Percentiles rank a stretch among this genome's conserved stretches.
Evolutionary conservation across 2,888 invertebrate species (phyloP).

Genomic region (Drosophila siamana): DNA sequence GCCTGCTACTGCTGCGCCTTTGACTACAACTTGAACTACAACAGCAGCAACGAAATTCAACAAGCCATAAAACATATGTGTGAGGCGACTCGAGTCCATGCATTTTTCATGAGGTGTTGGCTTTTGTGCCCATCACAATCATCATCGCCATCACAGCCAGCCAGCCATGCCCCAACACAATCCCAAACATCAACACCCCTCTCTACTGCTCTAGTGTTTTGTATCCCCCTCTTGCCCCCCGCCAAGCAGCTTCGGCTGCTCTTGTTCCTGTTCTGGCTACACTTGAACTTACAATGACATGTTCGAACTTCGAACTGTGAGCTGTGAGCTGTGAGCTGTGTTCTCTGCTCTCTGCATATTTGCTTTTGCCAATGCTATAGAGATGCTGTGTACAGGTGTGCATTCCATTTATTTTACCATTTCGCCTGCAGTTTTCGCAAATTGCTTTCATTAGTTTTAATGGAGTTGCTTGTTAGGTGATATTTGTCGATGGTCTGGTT

Average conservation of each 20-base stretch:
- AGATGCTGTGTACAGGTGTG: conserved; percentile 32
- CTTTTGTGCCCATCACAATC: conserved; percentile 81
- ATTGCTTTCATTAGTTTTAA: conserved; percentile 78
- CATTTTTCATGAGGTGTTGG: conserved; percentile 84
- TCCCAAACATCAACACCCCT: conserved; percentile 25
- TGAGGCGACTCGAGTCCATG: conserved; percentile 77
- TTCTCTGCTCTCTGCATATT: conserved; percentile 57
- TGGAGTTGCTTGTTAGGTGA: conserved; percentile 46
- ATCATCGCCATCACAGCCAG: conserved; percentile 38
- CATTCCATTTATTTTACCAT: conserved; percentile 44
- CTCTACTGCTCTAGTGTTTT: too few species aligned
- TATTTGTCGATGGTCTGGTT: conserved; percentile 38
- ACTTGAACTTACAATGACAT: conserved; percentile 80
- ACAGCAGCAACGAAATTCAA: conserved; percentile 78
- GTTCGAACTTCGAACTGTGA: conserved; percentile 64
- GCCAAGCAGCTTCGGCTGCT: neutral
- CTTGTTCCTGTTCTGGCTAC: conserved; percentile 52
- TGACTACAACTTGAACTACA: conserved; percentile 77
- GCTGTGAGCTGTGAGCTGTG: conserved; percentile 10
- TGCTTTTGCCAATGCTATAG: conserved; percentile 28
- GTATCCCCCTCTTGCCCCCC: conserved; percentile 11
- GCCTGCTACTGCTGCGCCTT: conserved; percentile 61
- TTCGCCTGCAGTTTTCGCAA: conserved; percentile 49
- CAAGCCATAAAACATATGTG: conserved; percentile 84
- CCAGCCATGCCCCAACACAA: conserved; percentile 12